A percentile compares a stretch with the other conserved stretches of the same genome.
Conservation (phyloP, 2,888 invertebrate species). For the Frankliniella fusca region DNA sequence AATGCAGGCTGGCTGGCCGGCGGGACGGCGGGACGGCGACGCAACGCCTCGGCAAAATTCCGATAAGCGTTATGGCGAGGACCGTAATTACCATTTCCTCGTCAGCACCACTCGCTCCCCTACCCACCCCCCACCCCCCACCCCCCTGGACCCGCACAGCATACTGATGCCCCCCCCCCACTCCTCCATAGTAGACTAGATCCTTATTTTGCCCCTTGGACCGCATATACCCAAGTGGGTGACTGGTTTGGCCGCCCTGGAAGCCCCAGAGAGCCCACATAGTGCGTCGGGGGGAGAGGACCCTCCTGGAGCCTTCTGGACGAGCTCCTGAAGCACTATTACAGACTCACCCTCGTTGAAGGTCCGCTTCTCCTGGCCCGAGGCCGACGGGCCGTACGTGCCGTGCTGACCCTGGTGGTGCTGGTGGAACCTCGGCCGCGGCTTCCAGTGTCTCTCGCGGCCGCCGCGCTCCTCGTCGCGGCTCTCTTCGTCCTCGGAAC, state of each 20-base stretch:
- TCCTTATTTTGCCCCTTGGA: no score
- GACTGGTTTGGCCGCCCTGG: no score
- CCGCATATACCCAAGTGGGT: no score
- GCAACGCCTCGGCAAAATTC: no score
- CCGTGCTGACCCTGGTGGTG: slow-evolving; percentile 1
- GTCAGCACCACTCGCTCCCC: background rate
- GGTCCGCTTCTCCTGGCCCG: slow-evolving; percentile 14
- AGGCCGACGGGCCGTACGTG: background rate
- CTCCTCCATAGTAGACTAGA: no score
- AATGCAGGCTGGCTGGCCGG: background rate
- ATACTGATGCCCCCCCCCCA: no score
- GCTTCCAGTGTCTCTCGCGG: background rate
- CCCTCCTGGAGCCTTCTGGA: background rate
- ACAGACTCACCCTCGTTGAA: slow-evolving; percentile 6
- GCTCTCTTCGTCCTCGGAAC: slow-evolving; percentile 16
- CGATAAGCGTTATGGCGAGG: background rate
- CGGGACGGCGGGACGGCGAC: background rate
- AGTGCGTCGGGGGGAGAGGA: no score
- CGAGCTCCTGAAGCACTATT: no score
- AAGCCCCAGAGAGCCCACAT: no score
- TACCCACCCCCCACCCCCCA: background rate
- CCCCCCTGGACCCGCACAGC: background rate
- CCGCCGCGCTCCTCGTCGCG: slow-evolving; percentile 20
- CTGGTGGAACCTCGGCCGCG: background rate
- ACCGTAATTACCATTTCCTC: background rate